Evolutionary conservation across 2,113 vertebrate genomes (phyloP).

Genomic region (Benitochromis conjunctus): DNA sequence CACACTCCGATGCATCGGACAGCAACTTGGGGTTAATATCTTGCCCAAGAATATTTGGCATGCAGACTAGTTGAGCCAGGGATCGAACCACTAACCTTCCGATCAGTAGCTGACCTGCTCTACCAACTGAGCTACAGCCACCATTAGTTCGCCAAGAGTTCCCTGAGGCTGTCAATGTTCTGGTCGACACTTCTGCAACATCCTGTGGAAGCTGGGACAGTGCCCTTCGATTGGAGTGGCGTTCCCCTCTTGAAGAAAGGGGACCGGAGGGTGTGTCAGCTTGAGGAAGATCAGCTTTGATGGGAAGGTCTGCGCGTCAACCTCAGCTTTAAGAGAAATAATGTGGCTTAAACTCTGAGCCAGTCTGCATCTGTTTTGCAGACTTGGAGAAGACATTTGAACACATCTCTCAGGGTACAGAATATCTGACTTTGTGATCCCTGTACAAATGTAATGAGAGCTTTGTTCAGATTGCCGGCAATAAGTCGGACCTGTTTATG

Average conservation of each 20-base stretch:
- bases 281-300: accelerated
- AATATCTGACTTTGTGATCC: neutral
- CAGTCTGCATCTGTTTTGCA: neutral
- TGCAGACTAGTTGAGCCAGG: too few relatives aligned
- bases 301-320: neutral
- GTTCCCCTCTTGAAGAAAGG: accelerated
- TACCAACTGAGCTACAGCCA: too few relatives aligned
- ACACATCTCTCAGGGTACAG: neutral
- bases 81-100: too few relatives aligned
- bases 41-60: too few relatives aligned
- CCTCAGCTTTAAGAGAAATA: neutral
- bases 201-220: neutral
- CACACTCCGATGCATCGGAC: too few relatives aligned
- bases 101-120: too few relatives aligned
- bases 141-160: too few relatives aligned
- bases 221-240: neutral
- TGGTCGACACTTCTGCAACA: too few relatives aligned
- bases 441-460: accelerated
- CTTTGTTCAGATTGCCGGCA: neutral
- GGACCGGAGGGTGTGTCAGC: neutral
- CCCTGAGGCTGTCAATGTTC: too few relatives aligned
- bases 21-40: too few relatives aligned
- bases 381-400: neutral
- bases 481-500: accelerated
- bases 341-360: neutral